These are phyloP conservation scores for Tympanoctomys barrerae DNA, from an alignment of 2,797 vertebrate species.

Conservation along the genomic window DNA sequence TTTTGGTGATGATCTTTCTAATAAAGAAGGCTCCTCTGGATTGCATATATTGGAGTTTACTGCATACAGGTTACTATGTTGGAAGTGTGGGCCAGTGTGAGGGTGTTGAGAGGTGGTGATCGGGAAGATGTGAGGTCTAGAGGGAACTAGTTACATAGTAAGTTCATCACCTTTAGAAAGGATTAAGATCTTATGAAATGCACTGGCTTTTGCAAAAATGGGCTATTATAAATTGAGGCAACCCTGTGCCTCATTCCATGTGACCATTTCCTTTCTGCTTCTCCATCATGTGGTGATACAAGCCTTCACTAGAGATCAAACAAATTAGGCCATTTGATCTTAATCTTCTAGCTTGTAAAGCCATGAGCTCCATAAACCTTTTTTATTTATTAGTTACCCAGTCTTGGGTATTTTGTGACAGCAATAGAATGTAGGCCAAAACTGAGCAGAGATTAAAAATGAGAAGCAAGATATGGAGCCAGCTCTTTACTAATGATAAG, in stretches of 20 bases:
- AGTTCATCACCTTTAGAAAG: neutral
- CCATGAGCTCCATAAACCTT: no score
- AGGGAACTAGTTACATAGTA: neutral
- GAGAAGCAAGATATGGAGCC: neutral
- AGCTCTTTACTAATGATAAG: neutral
- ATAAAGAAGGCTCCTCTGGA: neutral
- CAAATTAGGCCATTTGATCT: neutral
- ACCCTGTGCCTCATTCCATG: neutral
- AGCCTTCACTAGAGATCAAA: neutral
- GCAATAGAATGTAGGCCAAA: neutral
- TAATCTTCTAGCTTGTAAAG: neutral
- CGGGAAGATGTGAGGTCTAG: neutral
- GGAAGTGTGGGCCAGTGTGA: neutral
- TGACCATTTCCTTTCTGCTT: neutral
- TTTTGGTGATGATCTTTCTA: accelerated
- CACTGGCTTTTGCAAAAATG: neutral
- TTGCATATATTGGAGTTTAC: neutral
- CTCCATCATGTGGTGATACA: neutral
- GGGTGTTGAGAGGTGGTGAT: no score
- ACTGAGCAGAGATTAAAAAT: neutral
- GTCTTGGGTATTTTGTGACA: neutral
- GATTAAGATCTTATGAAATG: neutral
- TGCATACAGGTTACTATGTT: neutral
- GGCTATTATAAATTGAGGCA: neutral
- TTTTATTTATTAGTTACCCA: neutral